These are phyloP conservation scores for Drosophila kurseongensis DNA, from an alignment of 1,140 invertebrate genomes.

Conservation along the genomic window DNA sequence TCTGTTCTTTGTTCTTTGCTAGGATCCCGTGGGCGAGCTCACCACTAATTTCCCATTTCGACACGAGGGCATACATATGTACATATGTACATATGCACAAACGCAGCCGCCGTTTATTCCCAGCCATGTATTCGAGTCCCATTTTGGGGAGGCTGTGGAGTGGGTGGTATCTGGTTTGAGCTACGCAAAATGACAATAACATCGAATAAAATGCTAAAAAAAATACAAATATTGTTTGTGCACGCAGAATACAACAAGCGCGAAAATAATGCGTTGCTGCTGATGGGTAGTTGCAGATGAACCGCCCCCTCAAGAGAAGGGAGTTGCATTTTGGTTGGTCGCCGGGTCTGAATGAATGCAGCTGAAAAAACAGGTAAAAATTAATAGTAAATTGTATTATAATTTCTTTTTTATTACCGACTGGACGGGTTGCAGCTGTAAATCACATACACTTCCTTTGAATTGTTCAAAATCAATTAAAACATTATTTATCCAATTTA, in stretches of 20 bases:
- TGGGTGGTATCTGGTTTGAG: slow-evolving; percentile 31
- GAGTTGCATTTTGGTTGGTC: slow-evolving; percentile 69
- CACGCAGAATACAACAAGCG: slow-evolving; percentile 28
- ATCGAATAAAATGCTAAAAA: slow-evolving; percentile 55
- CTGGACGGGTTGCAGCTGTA: background rate
- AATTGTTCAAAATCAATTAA: no score
- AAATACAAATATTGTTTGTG: slow-evolving; percentile 20
- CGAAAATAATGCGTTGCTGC: slow-evolving; percentile 33
- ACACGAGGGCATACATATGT: slow-evolving; percentile 14
- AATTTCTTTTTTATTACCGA: slow-evolving; percentile 56
- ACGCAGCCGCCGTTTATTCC: slow-evolving; percentile 13
- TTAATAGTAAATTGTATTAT: slow-evolving; percentile 76
- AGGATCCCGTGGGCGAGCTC: background rate
- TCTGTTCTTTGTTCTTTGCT: slow-evolving; percentile 1
- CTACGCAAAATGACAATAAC: slow-evolving; percentile 73
- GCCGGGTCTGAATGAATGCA: slow-evolving; percentile 26
- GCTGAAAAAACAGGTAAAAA: slow-evolving; percentile 31
- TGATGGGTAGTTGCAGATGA: slow-evolving; percentile 42
- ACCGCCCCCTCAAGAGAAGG: slow-evolving; percentile 30
- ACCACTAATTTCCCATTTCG: slow-evolving; percentile 23
- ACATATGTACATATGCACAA: slow-evolving; percentile 10
- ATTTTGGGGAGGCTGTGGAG: background rate
- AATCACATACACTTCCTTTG: background rate
- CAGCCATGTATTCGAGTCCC: slow-evolving; percentile 4
- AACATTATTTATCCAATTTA: no score